phyloP scores from a whole-genome alignment of 1,140 invertebrate genomes.

The Temnothorax longispinosus region DNA sequence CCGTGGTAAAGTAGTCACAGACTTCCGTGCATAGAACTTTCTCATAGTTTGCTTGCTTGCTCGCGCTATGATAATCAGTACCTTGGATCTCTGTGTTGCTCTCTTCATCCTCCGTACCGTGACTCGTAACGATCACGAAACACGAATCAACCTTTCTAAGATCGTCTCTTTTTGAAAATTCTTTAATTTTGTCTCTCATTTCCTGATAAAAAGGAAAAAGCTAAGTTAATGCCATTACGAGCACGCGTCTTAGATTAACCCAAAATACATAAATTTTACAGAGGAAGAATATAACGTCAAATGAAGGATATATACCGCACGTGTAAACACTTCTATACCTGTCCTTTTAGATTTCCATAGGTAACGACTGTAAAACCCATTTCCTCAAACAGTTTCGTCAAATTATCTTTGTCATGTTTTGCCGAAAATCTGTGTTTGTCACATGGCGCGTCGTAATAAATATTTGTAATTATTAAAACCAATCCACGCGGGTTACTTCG shows the following conservation, averaged over 20 bases:
- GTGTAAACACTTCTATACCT: slow-evolving; percentile 70
- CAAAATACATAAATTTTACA: too few species aligned
- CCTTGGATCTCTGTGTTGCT: slow-evolving; percentile 76
- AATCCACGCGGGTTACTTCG: slow-evolving; percentile 86
- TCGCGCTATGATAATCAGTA: slow-evolving; percentile 67
- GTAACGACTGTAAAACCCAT: slow-evolving; percentile 86
- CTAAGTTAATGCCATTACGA: not conserved
- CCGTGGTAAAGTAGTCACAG: slow-evolving; percentile 88
- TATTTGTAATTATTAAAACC: slow-evolving; percentile 87
- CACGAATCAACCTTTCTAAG: slow-evolving; percentile 85
- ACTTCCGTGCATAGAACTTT: slow-evolving; percentile 83
- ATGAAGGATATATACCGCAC: too few species aligned
- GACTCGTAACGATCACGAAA: slow-evolving; percentile 87
- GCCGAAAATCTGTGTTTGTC: slow-evolving; percentile 83
- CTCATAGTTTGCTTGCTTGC: slow-evolving; percentile 58
- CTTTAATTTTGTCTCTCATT: slow-evolving; percentile 78
- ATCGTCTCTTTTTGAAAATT: slow-evolving; percentile 80
- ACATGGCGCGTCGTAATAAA: slow-evolving; percentile 79
- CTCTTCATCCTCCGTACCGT: slow-evolving; percentile 84
- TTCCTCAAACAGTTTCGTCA: slow-evolving; percentile 85
- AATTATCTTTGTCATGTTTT: slow-evolving; percentile 84
- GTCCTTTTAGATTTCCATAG: slow-evolving; percentile 81
- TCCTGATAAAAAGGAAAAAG: slow-evolving; percentile 73
- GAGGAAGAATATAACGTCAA: too few species aligned
- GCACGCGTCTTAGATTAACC: not conserved